Percentiles rank a stretch among this genome's conserved stretches.
phyloP scores from a whole-genome alignment of 2,888 invertebrate genomes.

The Diabrotica balteata region DNA sequence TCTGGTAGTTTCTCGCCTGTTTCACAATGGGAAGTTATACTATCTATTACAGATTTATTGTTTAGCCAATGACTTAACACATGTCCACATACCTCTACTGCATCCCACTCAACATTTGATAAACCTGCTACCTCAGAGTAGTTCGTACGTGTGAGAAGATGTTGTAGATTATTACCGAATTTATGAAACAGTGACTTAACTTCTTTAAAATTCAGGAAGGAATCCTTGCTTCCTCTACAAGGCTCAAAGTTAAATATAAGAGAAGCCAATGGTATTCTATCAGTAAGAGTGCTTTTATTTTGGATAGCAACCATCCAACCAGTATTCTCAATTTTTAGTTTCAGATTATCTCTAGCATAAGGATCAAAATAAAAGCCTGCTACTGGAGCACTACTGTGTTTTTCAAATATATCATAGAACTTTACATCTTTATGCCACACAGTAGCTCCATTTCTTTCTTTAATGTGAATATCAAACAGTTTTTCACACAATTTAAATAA shows the following conservation, averaged over 20 bases:
- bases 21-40: conserved; percentile 77
- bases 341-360: conserved; percentile 73
- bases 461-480: conserved; percentile 80
- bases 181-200: conserved; percentile 79
- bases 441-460: conserved; percentile 70
- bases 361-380: conserved; percentile 90
- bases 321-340: conserved; percentile 67
- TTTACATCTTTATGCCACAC: conserved; percentile 88
- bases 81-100: conserved; percentile 81
- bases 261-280: conserved; percentile 77
- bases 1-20: conserved; percentile 76
- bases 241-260: conserved; percentile 84
- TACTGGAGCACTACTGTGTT: conserved; percentile 68
- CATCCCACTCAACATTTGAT: conserved; percentile 93
- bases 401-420: conserved; percentile 81
- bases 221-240: conserved; percentile 68
- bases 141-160: conserved; percentile 81
- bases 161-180: conserved; percentile 88
- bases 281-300: conserved; percentile 71
- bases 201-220: conserved; percentile 78
- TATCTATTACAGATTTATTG: conserved; percentile 58
- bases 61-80: conserved; percentile 85
- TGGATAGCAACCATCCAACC: conserved; percentile 84
- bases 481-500: conserved; percentile 78
- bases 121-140: conserved; percentile 86